Conservation (phyloP, 2,888 invertebrate species). For the Agrochola macilenta region DNA sequence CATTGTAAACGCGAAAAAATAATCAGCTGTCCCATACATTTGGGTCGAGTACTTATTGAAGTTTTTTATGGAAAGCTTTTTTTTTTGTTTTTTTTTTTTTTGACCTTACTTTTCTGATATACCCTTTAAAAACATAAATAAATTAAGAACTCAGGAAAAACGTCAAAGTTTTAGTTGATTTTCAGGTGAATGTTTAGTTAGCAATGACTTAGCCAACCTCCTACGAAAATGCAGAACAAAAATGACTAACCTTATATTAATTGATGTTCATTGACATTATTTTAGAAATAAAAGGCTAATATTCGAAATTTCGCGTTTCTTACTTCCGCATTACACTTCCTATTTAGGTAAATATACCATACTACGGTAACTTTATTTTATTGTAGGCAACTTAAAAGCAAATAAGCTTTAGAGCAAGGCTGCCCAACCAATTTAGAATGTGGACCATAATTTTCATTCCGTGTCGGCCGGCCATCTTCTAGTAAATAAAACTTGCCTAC, state of each 20-base stretch:
- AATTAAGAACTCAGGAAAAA: conserved; percentile 23
- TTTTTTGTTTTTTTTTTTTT: too few species aligned
- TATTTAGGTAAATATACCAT: conserved; percentile 61
- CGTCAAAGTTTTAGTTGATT: conserved; percentile 4
- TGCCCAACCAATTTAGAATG: too few species aligned
- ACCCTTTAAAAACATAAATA: not conserved
- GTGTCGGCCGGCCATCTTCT: too few species aligned
- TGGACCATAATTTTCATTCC: too few species aligned
- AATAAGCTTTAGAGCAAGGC: conserved; percentile 17
- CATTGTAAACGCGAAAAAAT: too few species aligned
- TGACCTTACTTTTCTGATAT: too few species aligned
- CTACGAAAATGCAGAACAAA: conserved; percentile 52
- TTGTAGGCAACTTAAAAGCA: conserved; percentile 54
- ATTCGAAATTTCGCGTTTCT: conserved; percentile 46
- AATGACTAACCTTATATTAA: conserved; percentile 59
- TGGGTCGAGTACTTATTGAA: too few species aligned
- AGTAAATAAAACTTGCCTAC: too few species aligned
- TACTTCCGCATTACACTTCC: conserved; percentile 40
- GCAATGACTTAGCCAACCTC: conserved; percentile 42
- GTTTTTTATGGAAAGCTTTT: too few species aligned
- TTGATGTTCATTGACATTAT: conserved; percentile 58
- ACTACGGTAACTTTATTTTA: conserved; percentile 67
- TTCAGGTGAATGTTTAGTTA: conserved; percentile 16
- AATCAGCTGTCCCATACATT: too few species aligned
- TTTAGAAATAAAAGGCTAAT: conserved; percentile 58